These are phyloP conservation scores for Pararge aegeria DNA, from an alignment of 1,140 invertebrate species.

Conservation along the genomic window DNA sequence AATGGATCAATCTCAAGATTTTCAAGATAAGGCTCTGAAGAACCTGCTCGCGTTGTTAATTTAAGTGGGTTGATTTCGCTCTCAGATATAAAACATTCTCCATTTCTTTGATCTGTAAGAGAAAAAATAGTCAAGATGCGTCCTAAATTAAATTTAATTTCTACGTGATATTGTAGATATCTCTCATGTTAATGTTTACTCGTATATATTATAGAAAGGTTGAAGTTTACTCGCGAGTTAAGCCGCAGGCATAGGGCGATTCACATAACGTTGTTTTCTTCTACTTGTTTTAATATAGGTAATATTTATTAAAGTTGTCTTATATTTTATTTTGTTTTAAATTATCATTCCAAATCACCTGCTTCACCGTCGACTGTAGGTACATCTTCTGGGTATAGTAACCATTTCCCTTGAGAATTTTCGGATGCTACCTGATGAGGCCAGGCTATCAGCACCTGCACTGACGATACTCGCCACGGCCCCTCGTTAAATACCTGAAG, in stretches of 20 bases:
- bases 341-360: conserved; percentile 31
- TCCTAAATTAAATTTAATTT: neutral
- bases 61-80: conserved; percentile 86
- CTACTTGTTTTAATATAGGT: too few relatives aligned
- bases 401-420: conserved; percentile 90
- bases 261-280: too few relatives aligned
- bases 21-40: conserved; percentile 69
- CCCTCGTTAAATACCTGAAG: conserved; percentile 89
- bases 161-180: neutral
- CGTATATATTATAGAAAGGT: too few relatives aligned
- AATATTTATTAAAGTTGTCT: too few relatives aligned
- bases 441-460: conserved; percentile 93
- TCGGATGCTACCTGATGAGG: conserved; percentile 92
- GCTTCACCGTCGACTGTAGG: conserved; percentile 86
- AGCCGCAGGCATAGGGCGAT: too few relatives aligned
- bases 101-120: conserved; percentile 79
- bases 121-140: neutral
- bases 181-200: neutral
- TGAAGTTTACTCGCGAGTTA: too few relatives aligned
- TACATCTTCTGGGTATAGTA: conserved; percentile 91
- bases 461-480: conserved; percentile 88
- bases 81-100: conserved; percentile 82
- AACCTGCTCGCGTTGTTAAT: conserved; percentile 79
- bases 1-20: conserved; percentile 69
- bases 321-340: neutral